phyloP scores from a whole-genome alignment of 2,888 invertebrate species.

The Clitarchus hookeri region DNA sequence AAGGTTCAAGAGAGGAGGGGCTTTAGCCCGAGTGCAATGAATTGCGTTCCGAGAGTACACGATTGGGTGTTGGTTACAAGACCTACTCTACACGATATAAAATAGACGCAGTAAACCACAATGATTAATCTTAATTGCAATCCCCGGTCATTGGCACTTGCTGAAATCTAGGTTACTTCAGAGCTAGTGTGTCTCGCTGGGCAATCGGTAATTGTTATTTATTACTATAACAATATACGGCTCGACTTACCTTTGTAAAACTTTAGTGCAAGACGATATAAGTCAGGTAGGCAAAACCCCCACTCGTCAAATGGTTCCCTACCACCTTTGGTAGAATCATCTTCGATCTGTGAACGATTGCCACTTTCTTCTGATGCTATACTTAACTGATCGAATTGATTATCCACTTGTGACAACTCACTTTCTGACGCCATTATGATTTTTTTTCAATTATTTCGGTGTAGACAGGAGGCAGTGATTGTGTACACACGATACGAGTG shows the following conservation, averaged over 20 bases:
- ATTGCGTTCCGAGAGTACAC: no score
- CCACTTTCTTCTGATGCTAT: conserved; percentile 39
- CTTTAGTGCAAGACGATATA: conserved; percentile 85
- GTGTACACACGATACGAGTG: background rate
- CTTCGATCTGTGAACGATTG: conserved; percentile 35
- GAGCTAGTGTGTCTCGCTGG: no score
- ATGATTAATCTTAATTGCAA: no score
- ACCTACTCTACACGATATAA: no score
- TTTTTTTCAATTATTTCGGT: background rate
- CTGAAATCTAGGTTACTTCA: no score
- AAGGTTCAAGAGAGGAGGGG: no score
- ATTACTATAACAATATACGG: no score
- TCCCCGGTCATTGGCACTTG: no score
- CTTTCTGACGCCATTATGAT: conserved; percentile 40
- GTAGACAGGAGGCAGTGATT: background rate
- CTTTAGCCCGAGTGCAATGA: no score
- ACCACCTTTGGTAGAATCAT: conserved; percentile 36
- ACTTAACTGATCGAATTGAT: conserved; percentile 38
- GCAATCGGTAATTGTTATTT: no score
- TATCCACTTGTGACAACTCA: conserved; percentile 36
- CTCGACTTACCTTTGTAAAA: conserved; percentile 86
- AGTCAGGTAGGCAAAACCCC: conserved; percentile 61
- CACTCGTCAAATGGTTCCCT: conserved; percentile 38
- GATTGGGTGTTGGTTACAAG: no score
- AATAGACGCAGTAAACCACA: no score